Conservation (phyloP, 2,113 vertebrate genomes). For the Megaceryle torquata region DNA sequence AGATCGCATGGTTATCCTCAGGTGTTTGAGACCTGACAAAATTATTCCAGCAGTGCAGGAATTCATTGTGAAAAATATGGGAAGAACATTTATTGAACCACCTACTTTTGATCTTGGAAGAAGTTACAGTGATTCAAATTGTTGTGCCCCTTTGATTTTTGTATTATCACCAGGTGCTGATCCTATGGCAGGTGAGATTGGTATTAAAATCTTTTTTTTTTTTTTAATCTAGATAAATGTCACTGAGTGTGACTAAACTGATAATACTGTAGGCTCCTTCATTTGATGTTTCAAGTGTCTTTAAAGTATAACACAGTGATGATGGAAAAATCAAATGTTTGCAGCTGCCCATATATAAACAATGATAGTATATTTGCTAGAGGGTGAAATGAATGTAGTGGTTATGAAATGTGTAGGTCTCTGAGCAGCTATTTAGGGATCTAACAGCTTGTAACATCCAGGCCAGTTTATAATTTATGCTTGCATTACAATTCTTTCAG, state of each 20-base stretch:
- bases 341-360: neutral
- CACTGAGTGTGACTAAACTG: neutral
- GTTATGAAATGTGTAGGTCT: neutral
- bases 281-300: neutral
- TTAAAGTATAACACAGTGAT: neutral
- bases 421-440: neutral
- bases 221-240: neutral
- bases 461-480: neutral
- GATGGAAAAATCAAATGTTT: neutral
- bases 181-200: conserved; percentile 88
- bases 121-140: conserved; percentile 88
- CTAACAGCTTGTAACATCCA: neutral
- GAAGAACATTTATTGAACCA: conserved; percentile 81
- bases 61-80: conserved; percentile 86
- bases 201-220: neutral
- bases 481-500: neutral
- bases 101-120: conserved; percentile 89
- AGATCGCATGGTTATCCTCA: conserved; percentile 82
- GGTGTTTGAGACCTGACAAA: conserved; percentile 91
- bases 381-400: neutral
- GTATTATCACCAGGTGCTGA: conserved; percentile 89
- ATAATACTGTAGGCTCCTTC: neutral
- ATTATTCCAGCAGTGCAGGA: conserved; percentile 82
- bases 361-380: neutral
- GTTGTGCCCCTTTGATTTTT: conserved; percentile 89